phyloP scores from a whole-genome alignment of 1,140 invertebrate genomes.

The Brachionus sp. region DNA sequence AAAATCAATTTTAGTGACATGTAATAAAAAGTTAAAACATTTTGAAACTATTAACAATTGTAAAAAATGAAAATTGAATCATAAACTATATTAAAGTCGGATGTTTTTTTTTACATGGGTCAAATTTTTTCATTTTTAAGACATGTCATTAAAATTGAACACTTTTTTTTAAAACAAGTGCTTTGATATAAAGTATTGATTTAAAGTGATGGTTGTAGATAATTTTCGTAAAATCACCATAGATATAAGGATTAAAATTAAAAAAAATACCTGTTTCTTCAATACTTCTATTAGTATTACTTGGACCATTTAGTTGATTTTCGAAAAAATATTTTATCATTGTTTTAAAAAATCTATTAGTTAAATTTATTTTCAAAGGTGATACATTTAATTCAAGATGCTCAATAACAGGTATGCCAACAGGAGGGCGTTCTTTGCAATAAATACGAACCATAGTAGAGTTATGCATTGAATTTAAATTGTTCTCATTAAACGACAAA shows the following conservation, averaged over 20 bases:
- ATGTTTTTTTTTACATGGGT: too few species aligned
- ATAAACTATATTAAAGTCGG: too few species aligned
- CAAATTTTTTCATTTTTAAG: too few species aligned
- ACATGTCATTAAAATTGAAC: too few species aligned
- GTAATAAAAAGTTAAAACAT: too few species aligned
- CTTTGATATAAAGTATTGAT: too few species aligned
- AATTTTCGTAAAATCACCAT: too few species aligned
- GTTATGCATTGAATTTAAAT: neutral
- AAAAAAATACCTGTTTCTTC: neutral
- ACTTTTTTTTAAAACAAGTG: too few species aligned
- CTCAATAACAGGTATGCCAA: slow-evolving; percentile 95
- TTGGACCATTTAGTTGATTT: slow-evolving; percentile 67
- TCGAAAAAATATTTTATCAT: slow-evolving; percentile 98
- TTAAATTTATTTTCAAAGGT: slow-evolving; percentile 67
- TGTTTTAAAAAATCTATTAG: slow-evolving; percentile 93
- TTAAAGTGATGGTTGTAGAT: too few species aligned
- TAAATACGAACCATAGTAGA: slow-evolving; percentile 38
- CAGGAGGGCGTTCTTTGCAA: slow-evolving; percentile 62
- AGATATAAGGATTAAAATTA: neutral
- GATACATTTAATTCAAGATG: slow-evolving; percentile 55
- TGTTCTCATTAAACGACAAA: neutral
- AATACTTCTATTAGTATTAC: slow-evolving; percentile 40
- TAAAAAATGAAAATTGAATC: too few species aligned
- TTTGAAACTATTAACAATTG: too few species aligned
- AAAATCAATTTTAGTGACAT: too few species aligned